Evolutionary conservation across 2,888 invertebrate genomes (phyloP).

Genomic region (Timandra comae): DNA sequence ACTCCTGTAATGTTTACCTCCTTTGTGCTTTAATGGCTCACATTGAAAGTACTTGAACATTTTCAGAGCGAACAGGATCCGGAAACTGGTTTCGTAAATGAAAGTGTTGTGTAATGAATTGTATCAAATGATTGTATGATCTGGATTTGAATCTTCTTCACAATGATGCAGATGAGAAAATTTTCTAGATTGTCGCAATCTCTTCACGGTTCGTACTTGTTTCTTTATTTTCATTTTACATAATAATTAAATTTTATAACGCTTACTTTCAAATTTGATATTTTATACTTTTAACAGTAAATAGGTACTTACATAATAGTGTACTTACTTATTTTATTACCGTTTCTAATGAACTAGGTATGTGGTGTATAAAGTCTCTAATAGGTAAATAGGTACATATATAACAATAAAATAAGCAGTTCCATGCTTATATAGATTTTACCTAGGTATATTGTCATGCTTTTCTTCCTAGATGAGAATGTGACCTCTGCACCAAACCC

Average conservation of each 20-base stretch:
- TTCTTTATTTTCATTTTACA: slow-evolving; percentile 8
- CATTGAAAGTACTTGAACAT: slow-evolving; percentile 49
- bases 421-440: too few species aligned
- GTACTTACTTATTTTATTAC: too few species aligned
- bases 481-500: slow-evolving; percentile 26
- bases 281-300: too few species aligned
- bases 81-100: slow-evolving; percentile 57
- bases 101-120: slow-evolving; percentile 65
- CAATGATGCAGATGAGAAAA: slow-evolving; percentile 66
- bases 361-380: too few species aligned
- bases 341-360: too few species aligned
- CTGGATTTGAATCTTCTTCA: slow-evolving; percentile 43
- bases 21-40: slow-evolving; percentile 40
- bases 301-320: too few species aligned
- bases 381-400: too few species aligned
- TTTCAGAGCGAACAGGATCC: slow-evolving; percentile 54
- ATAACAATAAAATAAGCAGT: too few species aligned
- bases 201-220: slow-evolving; percentile 65
- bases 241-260: too few species aligned
- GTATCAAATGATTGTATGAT: slow-evolving; percentile 46
- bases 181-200: slow-evolving; percentile 63
- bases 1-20: slow-evolving; percentile 32
- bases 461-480: slow-evolving; percentile 27
- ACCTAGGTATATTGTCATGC: too few species aligned
- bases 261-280: too few species aligned